These are phyloP conservation scores for Abramis brama DNA, from an alignment of 2,113 vertebrate genomes.

Conservation along the genomic window DNA sequence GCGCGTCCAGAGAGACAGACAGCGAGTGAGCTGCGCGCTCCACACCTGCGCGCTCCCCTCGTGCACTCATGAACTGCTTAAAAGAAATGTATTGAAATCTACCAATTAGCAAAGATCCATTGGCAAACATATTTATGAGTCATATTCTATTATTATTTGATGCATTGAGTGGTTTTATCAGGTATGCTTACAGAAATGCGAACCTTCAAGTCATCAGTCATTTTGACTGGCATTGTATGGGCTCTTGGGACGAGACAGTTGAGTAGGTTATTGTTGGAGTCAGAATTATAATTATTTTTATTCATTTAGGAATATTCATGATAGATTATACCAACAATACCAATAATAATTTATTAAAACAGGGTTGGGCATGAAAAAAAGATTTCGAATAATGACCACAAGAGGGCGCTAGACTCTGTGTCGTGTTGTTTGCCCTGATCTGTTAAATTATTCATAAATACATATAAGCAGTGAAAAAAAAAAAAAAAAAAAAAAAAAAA, in stretches of 20 bases:
- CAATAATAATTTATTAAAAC: not conserved
- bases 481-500: no score
- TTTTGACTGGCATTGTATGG: not conserved
- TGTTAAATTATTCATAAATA: no score
- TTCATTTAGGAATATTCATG: not conserved
- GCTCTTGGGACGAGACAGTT: not conserved
- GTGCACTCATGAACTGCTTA: conserved; percentile 30
- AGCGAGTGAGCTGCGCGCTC: conserved; percentile 18
- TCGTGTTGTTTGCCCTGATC: not conserved
- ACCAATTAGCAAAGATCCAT: not conserved
- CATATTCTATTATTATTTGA: not conserved
- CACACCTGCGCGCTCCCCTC: conserved; percentile 42
- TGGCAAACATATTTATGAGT: not conserved
- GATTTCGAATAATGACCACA: no score
- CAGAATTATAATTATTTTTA: not conserved
- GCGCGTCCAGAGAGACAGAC: conserved; percentile 57
- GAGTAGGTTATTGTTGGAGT: not conserved
- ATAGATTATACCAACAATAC: not conserved
- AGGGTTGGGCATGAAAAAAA: not conserved
- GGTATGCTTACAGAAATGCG: not conserved
- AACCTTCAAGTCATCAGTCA: not conserved
- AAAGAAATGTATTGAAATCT: not conserved
- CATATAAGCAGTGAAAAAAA: no score
- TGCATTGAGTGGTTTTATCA: not conserved
- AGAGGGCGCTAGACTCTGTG: not conserved